phyloP scores from a whole-genome alignment of 2,797 vertebrate genomes.

The Lepilemur ruficaudatus region DNA sequence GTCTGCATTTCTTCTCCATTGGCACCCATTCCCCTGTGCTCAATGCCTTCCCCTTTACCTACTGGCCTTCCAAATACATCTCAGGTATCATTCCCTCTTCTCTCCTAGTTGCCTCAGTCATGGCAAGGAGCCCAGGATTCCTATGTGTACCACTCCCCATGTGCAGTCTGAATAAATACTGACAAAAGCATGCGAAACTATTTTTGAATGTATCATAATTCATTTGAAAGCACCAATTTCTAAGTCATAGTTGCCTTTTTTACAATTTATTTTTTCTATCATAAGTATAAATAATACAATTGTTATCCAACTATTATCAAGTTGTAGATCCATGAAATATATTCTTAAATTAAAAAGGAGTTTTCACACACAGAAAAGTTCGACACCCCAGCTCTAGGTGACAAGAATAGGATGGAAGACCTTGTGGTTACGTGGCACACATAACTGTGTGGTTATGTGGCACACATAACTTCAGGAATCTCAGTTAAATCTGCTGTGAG shows the following conservation, averaged over 20 bases:
- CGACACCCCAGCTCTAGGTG: background rate
- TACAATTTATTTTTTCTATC: background rate
- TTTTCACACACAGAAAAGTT: background rate
- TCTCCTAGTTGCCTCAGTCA: background rate
- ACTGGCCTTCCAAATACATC: background rate
- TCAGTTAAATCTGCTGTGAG: background rate
- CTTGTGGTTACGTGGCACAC: background rate
- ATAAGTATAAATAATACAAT: background rate
- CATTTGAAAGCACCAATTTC: background rate
- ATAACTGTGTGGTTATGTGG: no score
- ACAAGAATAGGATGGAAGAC: background rate
- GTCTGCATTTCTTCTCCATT: background rate
- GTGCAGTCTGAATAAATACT: background rate
- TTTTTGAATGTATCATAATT: background rate
- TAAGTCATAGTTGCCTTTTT: background rate
- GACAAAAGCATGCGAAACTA: background rate
- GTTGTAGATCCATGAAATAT: background rate
- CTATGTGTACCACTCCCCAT: background rate
- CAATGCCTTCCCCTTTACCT: background rate
- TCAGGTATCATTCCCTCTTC: background rate
- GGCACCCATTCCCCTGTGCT: background rate
- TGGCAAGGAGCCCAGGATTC: background rate
- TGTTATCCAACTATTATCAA: background rate
- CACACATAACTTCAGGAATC: background rate
- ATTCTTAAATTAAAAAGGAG: background rate